Evolutionary conservation across 2,797 vertebrate genomes (phyloP), one percentile per base, ranked within the genome.

Genomic region (Adrianichthys oophorus): DNA sequence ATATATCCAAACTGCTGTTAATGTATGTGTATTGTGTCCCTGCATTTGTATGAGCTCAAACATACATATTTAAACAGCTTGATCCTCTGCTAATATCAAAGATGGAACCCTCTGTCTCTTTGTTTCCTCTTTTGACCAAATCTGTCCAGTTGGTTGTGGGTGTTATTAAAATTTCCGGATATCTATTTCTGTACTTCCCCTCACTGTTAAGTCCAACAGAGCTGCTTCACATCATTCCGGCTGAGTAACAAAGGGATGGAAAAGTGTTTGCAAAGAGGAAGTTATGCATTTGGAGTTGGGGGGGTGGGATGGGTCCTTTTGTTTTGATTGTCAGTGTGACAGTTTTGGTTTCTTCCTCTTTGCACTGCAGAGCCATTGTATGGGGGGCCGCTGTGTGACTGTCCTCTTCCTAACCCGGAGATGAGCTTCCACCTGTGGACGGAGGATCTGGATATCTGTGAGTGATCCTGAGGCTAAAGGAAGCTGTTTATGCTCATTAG

Each of bases 381-480:
- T 47, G 41, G 41, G 0, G 78, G 78, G 42, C 62, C 77, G 3
- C 67, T 88, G 53, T 87, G 87, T 42, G 87, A 87, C 53, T 89
- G 90, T 57, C 92, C 93, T 23, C 90, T 97, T 68, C 94, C 97
- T 72, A 94, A 92, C 75, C 97, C 96, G n/a, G 90, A 87, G 72
- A 96, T 98, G 88, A 93, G 93, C 65, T 96, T 97, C 84, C 92
- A 96, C 79, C 77, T 96, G 70, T 98, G 95, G 97, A 94, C 85
- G 0, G 93, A 95, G 24, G 93, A 95, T 0, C 91, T 97, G 47
- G 94, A 96, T 72, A 93, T 98, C 64, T 98, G 97, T 98, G 85
- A 93, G 95, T 92, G 19, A 24, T 49, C 64, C 14, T 4, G 10
- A 52, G 44, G 68, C 60, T 32, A 44, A 7, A 76, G 66, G 76